Percentiles rank a stretch among this genome's conserved stretches.
These are phyloP conservation scores for Luperina nickerlii DNA, from an alignment of 2,888 invertebrate genomes.

Conservation along the genomic window DNA sequence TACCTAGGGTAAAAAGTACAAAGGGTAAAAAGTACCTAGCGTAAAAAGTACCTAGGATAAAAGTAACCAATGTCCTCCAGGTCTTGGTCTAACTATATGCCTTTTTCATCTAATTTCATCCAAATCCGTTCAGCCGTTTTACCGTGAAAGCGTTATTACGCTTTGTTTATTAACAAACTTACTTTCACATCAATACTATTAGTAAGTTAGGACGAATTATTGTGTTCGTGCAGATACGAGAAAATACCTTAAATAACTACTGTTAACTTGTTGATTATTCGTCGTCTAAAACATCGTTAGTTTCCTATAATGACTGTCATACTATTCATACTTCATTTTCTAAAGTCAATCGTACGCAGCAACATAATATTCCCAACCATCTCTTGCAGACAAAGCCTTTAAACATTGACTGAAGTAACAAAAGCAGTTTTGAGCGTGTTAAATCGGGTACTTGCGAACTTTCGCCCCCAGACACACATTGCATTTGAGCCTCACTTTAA, in stretches of 20 bases:
- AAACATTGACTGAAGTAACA: background rate
- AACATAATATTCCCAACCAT: background rate
- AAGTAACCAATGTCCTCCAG: background rate
- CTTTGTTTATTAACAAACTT: background rate
- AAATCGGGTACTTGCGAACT: constrained; percentile 22
- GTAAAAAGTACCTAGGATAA: background rate
- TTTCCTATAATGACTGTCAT: too few species aligned
- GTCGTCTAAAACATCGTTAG: background rate
- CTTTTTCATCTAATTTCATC: background rate
- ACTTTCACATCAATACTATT: background rate
- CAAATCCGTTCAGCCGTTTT: background rate
- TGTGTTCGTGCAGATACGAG: background rate
- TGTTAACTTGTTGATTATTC: background rate
- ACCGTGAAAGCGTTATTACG: background rate
- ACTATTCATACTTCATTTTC: too few species aligned
- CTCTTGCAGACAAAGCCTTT: constrained; percentile 1
- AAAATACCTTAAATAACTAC: background rate
- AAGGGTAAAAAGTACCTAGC: background rate
- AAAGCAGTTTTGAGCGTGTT: constrained; percentile 24
- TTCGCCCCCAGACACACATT: constrained; percentile 9
- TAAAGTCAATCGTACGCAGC: too few species aligned
- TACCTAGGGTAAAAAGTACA: background rate
- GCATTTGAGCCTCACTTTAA: constrained; percentile 8
- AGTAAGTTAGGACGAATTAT: too few species aligned
- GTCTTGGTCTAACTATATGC: background rate